phyloP scores from a whole-genome alignment of 2,888 invertebrate species.

The Malacosoma neustria region DNA sequence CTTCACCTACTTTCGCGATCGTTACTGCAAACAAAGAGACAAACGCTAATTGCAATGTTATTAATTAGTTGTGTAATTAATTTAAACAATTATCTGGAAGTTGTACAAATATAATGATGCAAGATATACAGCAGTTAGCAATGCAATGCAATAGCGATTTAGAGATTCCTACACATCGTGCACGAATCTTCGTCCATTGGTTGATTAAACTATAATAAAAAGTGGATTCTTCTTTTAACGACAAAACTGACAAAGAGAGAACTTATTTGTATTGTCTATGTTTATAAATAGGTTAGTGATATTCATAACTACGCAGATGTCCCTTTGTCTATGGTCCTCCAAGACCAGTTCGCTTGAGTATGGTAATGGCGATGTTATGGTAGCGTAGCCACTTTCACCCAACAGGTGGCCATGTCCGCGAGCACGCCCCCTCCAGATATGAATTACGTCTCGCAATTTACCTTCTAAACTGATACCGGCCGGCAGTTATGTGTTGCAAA shows the following conservation, averaged over 20 bases:
- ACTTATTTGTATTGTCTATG: too few relatives aligned
- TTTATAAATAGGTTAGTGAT: too few relatives aligned
- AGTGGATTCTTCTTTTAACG: too few relatives aligned
- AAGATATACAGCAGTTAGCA: too few relatives aligned
- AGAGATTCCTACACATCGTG: too few relatives aligned
- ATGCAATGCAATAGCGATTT: too few relatives aligned
- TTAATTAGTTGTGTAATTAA: neutral
- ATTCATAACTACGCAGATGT: slow-evolving; percentile 8
- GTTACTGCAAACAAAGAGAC: slow-evolving; percentile 1
- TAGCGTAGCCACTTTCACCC: slow-evolving; percentile 34
- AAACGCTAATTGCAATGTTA: slow-evolving; percentile 2
- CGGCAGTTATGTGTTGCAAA: neutral
- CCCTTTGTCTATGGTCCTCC: slow-evolving; percentile 23
- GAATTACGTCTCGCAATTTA: neutral
- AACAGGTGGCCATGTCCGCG: slow-evolving; percentile 35
- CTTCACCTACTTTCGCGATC: slow-evolving; percentile 12
- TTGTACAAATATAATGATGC: too few relatives aligned
- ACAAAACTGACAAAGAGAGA: too few relatives aligned
- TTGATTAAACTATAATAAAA: too few relatives aligned
- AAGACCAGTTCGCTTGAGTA: slow-evolving; percentile 8
- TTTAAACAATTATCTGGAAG: neutral
- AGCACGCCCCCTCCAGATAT: slow-evolving; percentile 19
- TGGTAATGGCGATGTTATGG: neutral
- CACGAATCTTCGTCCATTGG: too few relatives aligned
- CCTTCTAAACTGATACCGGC: neutral